Conservation (phyloP, 1,140 invertebrate species). For the Drosophila rufa region DNA sequence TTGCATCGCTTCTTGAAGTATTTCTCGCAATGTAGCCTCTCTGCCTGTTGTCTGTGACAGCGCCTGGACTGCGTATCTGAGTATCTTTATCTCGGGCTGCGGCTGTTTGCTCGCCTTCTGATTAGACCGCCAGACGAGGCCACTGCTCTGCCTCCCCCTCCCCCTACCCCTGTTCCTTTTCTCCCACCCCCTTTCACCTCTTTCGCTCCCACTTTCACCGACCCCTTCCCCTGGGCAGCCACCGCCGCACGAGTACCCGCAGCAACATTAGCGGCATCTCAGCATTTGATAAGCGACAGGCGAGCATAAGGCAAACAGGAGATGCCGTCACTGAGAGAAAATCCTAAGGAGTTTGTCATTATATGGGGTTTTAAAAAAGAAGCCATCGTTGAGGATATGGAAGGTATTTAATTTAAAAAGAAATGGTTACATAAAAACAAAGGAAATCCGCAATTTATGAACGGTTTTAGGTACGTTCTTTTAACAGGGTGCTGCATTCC, state of each 20-base stretch:
- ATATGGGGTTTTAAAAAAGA: neutral
- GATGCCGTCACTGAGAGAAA: constrained; percentile 3
- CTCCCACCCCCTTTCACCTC: constrained; percentile 1
- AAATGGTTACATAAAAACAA: too few species aligned
- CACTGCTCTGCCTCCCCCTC: neutral
- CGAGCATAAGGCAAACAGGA: constrained; percentile 60
- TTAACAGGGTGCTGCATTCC: too few species aligned
- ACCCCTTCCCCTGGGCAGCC: neutral
- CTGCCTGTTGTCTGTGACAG: constrained; percentile 26
- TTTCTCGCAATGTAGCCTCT: constrained; percentile 23
- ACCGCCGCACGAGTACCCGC: constrained; percentile 52
- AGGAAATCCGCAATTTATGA: too few species aligned
- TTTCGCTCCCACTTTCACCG: constrained; percentile 10
- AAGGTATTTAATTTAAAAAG: too few species aligned
- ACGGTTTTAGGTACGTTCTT: too few species aligned
- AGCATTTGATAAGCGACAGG: constrained; percentile 75
- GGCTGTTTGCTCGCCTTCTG: constrained; percentile 77
- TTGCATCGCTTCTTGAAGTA: neutral
- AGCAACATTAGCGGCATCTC: constrained; percentile 70
- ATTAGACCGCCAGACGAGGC: constrained; percentile 69
- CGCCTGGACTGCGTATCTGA: constrained; percentile 22
- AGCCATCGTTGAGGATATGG: too few species aligned
- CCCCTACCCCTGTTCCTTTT: neutral
- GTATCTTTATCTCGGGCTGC: constrained; percentile 66
- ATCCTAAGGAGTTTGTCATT: neutral